These are phyloP conservation scores for Phalangium opilio DNA, from an alignment of 2,888 invertebrate species.

Conservation along the genomic window DNA sequence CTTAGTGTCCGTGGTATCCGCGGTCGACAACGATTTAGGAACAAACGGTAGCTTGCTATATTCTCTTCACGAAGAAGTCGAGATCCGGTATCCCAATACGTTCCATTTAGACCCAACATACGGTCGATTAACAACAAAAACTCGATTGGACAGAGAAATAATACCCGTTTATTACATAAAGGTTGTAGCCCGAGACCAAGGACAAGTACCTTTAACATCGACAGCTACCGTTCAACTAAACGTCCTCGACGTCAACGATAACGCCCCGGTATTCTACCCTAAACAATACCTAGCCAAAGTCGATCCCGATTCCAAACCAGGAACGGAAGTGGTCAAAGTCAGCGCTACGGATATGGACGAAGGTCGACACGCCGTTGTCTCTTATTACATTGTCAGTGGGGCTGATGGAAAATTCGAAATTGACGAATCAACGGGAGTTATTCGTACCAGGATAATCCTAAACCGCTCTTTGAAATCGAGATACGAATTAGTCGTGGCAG, in stretches of 20 bases:
- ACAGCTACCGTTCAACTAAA: constrained; percentile 68
- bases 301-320: constrained; percentile 24
- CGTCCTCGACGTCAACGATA: constrained; percentile 79
- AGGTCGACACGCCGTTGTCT: constrained; percentile 57
- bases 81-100: constrained; percentile 63
- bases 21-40: constrained; percentile 80
- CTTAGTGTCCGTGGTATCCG: constrained; percentile 64
- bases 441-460: constrained; percentile 50
- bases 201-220: constrained; percentile 60
- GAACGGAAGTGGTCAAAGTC: constrained; percentile 53
- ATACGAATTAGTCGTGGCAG: constrained; percentile 57
- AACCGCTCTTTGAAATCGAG: constrained; percentile 48
- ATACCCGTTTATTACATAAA: constrained; percentile 59
- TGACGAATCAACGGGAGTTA: constrained; percentile 58
- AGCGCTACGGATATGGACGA: constrained; percentile 71
- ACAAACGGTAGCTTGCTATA: constrained; percentile 83
- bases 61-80: constrained; percentile 56
- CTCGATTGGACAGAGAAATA: constrained; percentile 62
- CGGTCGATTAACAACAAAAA: constrained; percentile 63
- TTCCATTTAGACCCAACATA: constrained; percentile 54
- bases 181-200: constrained; percentile 80
- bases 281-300: constrained; percentile 64
- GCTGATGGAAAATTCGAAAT: constrained; percentile 57
- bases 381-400: constrained; percentile 51
- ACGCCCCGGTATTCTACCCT: constrained; percentile 81